Evolutionary conservation across 2,113 vertebrate species (phyloP).

Genomic region (Cacatua alba): DNA sequence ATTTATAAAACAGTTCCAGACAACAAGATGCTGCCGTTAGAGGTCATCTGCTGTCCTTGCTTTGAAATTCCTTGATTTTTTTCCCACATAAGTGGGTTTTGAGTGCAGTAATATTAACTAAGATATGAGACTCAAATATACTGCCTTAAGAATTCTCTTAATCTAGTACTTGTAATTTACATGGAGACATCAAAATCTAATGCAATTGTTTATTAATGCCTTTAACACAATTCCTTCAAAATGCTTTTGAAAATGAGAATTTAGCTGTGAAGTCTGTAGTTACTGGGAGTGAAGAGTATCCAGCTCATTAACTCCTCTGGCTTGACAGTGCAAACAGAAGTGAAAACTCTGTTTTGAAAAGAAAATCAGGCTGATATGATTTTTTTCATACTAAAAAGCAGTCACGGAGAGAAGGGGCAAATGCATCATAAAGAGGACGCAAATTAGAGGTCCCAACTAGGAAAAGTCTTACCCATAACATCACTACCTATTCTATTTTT

Average conservation of each 20-base stretch:
- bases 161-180: neutral
- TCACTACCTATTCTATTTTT: neutral
- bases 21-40: neutral
- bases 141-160: neutral
- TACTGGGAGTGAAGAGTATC: neutral
- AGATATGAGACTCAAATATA: neutral
- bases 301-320: neutral
- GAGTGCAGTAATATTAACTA: neutral
- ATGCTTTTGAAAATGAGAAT: neutral
- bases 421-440: neutral
- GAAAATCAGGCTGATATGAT: neutral
- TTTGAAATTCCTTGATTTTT: neutral
- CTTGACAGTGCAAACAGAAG: neutral
- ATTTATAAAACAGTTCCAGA: neutral
- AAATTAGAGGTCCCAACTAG: neutral
- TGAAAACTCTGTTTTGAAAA: neutral
- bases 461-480: neutral
- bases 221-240: neutral
- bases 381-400: neutral
- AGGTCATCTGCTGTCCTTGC: neutral
- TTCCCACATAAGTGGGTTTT: neutral
- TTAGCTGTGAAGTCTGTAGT: neutral
- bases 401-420: neutral
- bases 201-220: neutral
- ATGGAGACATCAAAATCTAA: neutral